Base-by-base conservation (phyloP, 2,888 invertebrate species). In the Strigamia maritima region DNA sequence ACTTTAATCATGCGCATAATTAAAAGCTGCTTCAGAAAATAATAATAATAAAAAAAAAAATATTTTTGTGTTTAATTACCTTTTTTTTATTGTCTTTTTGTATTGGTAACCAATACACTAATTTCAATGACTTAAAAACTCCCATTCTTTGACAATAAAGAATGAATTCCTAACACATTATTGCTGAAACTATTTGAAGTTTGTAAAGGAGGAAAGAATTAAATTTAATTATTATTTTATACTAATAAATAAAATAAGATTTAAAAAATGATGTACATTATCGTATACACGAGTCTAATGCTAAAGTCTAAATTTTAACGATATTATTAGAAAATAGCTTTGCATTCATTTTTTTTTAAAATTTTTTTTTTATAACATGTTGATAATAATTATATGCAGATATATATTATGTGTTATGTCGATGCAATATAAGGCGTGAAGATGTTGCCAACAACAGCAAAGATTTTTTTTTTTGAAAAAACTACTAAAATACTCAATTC, bases 101-200 rank as follows among this genome's bases (percentile, higher is more conserved):
- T 65, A 8, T 65, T 65, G 8, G 12, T 26, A 65, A 16, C 8
- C 65, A 16, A 65, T n/a, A 49, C 49, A 49, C n/a, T 49, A 65
- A 26, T 65, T 65, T 26, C 28, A 26, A 6, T 60, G 2, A 10
- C 16, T 44, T 65, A 8, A 24, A 54, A 54, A 31, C 3, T 7
- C 19, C 24, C 65, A 65, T 65, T 65, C 65, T 65, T 65, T 65
- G 65, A 65, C 7, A 26, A 65, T 65, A 65, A 65, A 65, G 65
- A 65, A 65, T 24, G 65, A 65, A 26, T 49, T 10, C 2, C 49
- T n/a, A 28, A 65, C 8, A 16, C 22, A 65, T 65, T 65, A 65
- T 65, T 65, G 65, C 65, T 65, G 10, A 65, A 65, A 28, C 14
- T n/a, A 49, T 6, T n/a, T 49, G 7, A 31, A 4, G 2, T 4